Evolutionary conservation across 2,113 vertebrate genomes (phyloP).

Genomic region (Oryctolagus cuniculus): DNA sequence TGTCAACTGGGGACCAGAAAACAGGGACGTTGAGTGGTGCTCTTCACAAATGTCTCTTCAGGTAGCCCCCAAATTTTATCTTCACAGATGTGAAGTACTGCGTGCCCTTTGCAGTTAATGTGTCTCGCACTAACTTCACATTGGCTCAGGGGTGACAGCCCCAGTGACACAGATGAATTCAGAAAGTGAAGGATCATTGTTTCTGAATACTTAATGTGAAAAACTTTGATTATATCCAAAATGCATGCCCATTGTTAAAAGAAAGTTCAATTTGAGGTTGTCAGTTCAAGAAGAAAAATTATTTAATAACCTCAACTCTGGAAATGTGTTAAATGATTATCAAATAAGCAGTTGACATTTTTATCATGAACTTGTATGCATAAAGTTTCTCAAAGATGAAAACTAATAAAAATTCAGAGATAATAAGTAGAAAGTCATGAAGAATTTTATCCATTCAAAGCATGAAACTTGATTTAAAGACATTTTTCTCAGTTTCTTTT

Average conservation of each 20-base stretch:
- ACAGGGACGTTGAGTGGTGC: neutral
- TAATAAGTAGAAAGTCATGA: neutral
- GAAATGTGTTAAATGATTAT: neutral
- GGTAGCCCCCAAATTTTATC: neutral
- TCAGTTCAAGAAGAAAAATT: slow-evolving; percentile 8
- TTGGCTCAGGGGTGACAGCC: neutral
- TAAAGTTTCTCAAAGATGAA: neutral
- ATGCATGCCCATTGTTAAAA: neutral
- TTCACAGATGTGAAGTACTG: neutral
- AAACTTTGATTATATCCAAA: neutral
- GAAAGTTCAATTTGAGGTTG: slow-evolving; percentile 29
- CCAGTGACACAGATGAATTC: neutral
- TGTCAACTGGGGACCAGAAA: neutral
- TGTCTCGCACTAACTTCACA: neutral
- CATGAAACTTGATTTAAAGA: neutral
- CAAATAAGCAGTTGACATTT: neutral
- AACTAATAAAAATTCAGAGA: neutral
- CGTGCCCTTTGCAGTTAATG: neutral
- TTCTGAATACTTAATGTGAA: slow-evolving; percentile 3
- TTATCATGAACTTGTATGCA: neutral
- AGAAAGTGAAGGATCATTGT: neutral
- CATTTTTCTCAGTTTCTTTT: neutral
- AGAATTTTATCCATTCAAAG: slow-evolving; percentile 35
- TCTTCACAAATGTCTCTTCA: neutral
- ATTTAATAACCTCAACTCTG: neutral